Evolutionary conservation across 2,113 vertebrate species (phyloP).

Genomic region (Anser brachyrhynchus): DNA sequence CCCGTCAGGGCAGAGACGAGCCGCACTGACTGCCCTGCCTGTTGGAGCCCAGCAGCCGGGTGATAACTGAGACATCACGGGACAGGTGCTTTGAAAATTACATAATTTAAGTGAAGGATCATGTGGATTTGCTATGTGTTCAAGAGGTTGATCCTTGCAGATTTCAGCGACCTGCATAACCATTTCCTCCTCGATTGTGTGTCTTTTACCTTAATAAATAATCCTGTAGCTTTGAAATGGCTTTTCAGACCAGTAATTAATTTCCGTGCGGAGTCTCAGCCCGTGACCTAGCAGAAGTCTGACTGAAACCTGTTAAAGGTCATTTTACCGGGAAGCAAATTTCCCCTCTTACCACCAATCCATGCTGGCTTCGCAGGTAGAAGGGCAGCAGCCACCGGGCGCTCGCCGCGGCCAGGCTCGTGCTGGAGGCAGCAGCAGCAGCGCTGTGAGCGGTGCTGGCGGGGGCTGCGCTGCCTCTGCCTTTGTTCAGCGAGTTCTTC

Average conservation of each 20-base stretch:
- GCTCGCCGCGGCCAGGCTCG: no score
- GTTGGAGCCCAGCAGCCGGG: not conserved
- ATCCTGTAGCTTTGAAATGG: not conserved
- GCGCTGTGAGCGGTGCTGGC: not conserved
- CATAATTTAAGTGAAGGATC: not conserved
- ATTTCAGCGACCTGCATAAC: not conserved
- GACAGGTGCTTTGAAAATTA: constrained; percentile 30
- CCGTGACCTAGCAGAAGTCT: not conserved
- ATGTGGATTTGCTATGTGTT: not conserved
- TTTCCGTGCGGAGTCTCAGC: not conserved
- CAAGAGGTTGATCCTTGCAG: not conserved
- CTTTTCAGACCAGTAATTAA: not conserved
- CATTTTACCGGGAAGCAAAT: not conserved
- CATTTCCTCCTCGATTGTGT: not conserved
- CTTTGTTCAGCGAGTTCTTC: constrained; percentile 18
- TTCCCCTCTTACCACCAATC: not conserved
- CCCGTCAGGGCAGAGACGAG: constrained; percentile 32
- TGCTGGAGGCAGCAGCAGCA: no score
- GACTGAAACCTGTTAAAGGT: not conserved
- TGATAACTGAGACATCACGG: not conserved
- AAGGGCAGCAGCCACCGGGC: not conserved
- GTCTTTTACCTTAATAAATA: constrained; percentile 9
- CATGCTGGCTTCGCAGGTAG: not conserved
- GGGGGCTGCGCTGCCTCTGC: constrained; percentile 6
- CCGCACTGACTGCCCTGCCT: not conserved